These are phyloP conservation scores for Aplocera efformata DNA, from an alignment of 2,888 invertebrate genomes.

Conservation along the genomic window DNA sequence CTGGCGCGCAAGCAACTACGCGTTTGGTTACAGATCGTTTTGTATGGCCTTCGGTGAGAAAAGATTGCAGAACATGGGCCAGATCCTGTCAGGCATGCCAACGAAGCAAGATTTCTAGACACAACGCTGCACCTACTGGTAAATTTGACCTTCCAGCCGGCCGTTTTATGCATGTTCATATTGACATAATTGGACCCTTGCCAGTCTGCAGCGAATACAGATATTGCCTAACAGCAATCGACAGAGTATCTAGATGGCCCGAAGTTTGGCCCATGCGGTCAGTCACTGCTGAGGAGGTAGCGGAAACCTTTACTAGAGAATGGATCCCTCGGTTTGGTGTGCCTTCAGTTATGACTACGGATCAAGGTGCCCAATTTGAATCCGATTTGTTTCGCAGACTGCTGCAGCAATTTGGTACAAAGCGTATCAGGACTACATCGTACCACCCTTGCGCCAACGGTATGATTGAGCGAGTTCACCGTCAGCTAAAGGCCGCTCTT, in stretches of 20 bases:
- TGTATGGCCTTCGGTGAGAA: slow-evolving; percentile 45
- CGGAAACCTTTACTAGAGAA: slow-evolving; percentile 14
- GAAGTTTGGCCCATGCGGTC: slow-evolving; percentile 25
- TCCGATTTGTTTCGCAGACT: slow-evolving; percentile 21
- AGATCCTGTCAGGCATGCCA: slow-evolving; percentile 41
- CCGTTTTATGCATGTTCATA: slow-evolving; percentile 23
- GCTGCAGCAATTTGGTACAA: slow-evolving; percentile 1
- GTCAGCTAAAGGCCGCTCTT: slow-evolving; percentile 13
- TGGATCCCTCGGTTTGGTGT: slow-evolving; percentile 31
- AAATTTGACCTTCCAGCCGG: slow-evolving; percentile 28
- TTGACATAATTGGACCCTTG: too few species aligned
- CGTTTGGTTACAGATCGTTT: slow-evolving; percentile 34
- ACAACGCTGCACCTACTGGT: slow-evolving; percentile 33
- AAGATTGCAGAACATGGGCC: slow-evolving; percentile 40
- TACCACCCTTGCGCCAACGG: slow-evolving; percentile 16
- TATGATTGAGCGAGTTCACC: slow-evolving; percentile 16
- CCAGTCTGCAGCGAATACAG: slow-evolving; percentile 10
- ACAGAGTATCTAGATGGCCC: slow-evolving; percentile 32
- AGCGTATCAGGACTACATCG: slow-evolving; percentile 10
- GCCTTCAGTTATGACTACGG: slow-evolving; percentile 20
- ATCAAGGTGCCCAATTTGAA: slow-evolving; percentile 30
- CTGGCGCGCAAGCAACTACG: too few species aligned
- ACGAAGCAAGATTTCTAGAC: slow-evolving; percentile 37
- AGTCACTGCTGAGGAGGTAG: slow-evolving; percentile 23
- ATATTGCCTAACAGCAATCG: slow-evolving; percentile 35